phyloP scores from a whole-genome alignment of 1,140 invertebrate genomes.

The Drosophila rufa region DNA sequence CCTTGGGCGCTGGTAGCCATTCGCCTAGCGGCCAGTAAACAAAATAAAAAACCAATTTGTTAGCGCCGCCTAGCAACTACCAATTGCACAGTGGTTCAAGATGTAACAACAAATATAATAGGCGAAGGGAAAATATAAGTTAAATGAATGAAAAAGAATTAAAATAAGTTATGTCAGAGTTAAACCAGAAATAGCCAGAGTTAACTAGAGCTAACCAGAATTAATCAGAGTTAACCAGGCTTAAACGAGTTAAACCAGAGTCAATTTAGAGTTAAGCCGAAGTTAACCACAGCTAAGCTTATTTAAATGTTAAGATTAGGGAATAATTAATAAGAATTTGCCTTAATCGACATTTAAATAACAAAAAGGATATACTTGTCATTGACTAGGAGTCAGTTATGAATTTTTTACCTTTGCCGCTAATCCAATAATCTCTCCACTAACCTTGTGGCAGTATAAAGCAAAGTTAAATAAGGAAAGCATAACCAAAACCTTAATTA shows the following conservation, averaged over 20 bases:
- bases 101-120: not conserved
- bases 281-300: too few relatives aligned
- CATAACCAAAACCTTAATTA: conserved; percentile 15
- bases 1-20: conserved; percentile 33
- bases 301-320: too few relatives aligned
- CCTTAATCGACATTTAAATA: too few relatives aligned
- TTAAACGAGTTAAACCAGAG: not conserved
- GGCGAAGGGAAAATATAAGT: too few relatives aligned
- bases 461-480: not conserved
- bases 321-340: too few relatives aligned
- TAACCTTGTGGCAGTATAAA: not conserved
- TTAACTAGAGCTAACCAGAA: too few relatives aligned
- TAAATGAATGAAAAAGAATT: not conserved
- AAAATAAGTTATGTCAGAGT: not conserved
- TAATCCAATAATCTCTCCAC: not conserved
- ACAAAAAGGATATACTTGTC: not conserved
- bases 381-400: too few relatives aligned
- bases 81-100: conserved; percentile 29
- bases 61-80: conserved; percentile 39
- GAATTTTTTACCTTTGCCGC: too few relatives aligned
- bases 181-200: too few relatives aligned
- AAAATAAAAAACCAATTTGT: conserved; percentile 53
- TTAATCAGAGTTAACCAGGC: too few relatives aligned
- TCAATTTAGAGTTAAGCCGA: not conserved
- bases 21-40: conserved; percentile 35